A percentile compares a stretch with the other conserved stretches of the same genome.
Evolutionary conservation across 2,888 invertebrate species (phyloP).

Genomic region (Papilio gigon): DNA sequence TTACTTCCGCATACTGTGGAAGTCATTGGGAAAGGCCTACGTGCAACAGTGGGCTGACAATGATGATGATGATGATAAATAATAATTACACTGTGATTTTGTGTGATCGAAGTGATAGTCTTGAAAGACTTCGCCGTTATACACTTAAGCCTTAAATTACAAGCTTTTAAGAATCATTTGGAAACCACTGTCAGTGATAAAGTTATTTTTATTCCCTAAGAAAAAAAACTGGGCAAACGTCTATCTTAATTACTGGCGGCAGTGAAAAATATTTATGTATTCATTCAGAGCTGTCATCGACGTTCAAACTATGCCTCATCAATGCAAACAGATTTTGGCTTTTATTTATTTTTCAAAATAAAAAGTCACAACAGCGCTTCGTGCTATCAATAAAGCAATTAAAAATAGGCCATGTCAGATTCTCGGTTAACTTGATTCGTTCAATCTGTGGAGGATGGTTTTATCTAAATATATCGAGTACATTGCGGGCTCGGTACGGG

Average conservation of each 20-base stretch:
- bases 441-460: not conserved
- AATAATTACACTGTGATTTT: no score
- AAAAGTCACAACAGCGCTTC: conserved; percentile 41
- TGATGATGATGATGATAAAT: no score
- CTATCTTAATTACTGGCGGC: conserved; percentile 47
- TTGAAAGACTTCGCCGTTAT: no score
- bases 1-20: no score
- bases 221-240: conserved; percentile 41
- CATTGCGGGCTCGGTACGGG: conserved; percentile 6
- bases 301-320: conserved; percentile 51
- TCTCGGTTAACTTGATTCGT: conserved; percentile 18
- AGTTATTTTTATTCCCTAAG: conserved; percentile 1
- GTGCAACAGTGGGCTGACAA: no score
- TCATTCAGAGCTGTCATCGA: conserved; percentile 48
- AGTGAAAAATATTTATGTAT: conserved; percentile 54
- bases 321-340: conserved; percentile 61
- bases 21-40: no score
- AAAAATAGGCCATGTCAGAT: conserved; percentile 51
- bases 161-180: not conserved
- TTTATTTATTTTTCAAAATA: conserved; percentile 61
- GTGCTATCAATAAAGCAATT: conserved; percentile 53
- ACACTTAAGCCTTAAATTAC: not conserved
- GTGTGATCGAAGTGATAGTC: no score
- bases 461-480: not conserved
- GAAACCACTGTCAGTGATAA: not conserved